These are phyloP conservation scores for Geococcyx californianus DNA, from an alignment of 2,113 vertebrate species.

Conservation along the genomic window DNA sequence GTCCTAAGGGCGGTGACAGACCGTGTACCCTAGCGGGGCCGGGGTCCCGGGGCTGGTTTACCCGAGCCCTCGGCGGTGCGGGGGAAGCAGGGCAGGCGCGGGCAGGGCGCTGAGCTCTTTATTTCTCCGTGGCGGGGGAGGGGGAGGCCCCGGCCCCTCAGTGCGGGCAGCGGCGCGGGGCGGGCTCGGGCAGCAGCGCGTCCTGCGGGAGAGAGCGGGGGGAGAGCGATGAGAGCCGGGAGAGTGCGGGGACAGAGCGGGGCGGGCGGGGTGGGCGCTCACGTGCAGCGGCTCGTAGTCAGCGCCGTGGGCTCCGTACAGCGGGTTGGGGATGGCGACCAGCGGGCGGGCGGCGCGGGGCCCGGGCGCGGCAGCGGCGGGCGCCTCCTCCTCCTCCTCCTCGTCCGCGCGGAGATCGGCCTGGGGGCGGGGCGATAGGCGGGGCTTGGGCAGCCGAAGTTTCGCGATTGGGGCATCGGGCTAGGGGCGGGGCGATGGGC, in stretches of 20 bases:
- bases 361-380: not conserved
- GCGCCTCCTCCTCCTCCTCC: not conserved
- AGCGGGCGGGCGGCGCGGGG: not conserved
- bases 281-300: constrained; percentile 35
- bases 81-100: too few species aligned
- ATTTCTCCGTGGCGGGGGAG: too few species aligned
- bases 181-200: not conserved
- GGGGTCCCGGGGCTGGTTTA: not conserved
- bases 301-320: not conserved
- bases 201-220: not conserved
- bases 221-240: not conserved
- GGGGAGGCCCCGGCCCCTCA: too few species aligned
- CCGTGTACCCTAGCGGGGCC: too few species aligned
- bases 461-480: too few species aligned
- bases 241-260: too few species aligned
- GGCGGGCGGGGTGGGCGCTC: not conserved
- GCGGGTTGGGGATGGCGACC: constrained; percentile 31
- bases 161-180: not conserved
- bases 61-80: fast-evolving
- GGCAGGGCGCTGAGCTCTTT: not conserved
- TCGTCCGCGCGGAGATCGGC: not conserved
- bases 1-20: too few species aligned
- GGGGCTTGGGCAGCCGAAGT: too few species aligned
- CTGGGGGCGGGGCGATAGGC: too few species aligned
- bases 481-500: too few species aligned